Conservation (phyloP, 2,888 invertebrate species). For the Cryptus armator region DNA sequence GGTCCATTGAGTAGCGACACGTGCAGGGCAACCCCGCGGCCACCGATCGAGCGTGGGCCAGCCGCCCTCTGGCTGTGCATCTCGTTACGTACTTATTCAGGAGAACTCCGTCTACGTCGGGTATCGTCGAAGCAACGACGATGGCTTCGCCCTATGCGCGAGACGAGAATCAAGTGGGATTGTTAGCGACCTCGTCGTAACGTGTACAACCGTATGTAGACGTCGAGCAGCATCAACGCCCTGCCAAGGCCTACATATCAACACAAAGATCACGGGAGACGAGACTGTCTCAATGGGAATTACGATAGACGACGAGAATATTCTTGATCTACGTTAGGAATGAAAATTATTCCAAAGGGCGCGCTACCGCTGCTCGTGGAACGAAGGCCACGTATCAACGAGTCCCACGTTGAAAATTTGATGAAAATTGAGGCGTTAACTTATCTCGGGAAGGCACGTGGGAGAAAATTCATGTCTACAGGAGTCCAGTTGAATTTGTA, state of each 20-base stretch:
- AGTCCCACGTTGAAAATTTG: not conserved
- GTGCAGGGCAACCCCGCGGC: conserved; percentile 75
- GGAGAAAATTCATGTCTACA: not conserved
- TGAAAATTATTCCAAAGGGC: not conserved
- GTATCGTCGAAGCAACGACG: conserved; percentile 70
- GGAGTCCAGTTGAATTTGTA: not conserved
- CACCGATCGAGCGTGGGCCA: conserved; percentile 75
- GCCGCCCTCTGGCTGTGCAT: conserved; percentile 82
- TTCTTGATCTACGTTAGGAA: conserved; percentile 5
- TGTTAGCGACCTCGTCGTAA: conserved; percentile 77
- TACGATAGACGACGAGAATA: conserved; percentile 2
- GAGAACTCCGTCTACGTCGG: conserved; percentile 76
- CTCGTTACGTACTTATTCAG: conserved; percentile 85
- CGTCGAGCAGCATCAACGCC: not conserved
- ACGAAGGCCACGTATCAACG: not conserved
- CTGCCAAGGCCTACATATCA: not conserved
- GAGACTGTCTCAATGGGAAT: conserved; percentile 14
- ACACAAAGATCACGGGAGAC: conserved; percentile 14
- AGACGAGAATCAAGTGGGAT: conserved; percentile 83
- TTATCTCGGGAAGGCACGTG: not conserved
- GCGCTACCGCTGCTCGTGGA: not conserved
- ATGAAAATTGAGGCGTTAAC: not conserved
- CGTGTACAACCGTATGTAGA: conserved; percentile 23
- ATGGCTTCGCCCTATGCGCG: conserved; percentile 34
- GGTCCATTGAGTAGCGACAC: conserved; percentile 85